Evolutionary conservation across 2,888 invertebrate genomes (phyloP).

Genomic region (Smittia aterrima): DNA sequence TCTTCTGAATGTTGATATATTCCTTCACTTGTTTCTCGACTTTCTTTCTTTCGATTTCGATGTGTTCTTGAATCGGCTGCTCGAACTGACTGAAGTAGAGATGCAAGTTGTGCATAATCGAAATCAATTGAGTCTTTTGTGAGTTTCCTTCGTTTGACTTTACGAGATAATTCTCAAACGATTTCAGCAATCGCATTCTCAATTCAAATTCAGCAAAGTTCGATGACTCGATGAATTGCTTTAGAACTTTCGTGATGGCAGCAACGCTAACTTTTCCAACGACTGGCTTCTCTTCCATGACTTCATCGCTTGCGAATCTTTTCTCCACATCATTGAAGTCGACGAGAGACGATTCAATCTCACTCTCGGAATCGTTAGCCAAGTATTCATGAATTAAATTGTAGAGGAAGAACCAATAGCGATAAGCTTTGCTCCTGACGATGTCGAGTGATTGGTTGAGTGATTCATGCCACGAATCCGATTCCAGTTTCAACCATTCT

Average conservation of each 20-base stretch:
- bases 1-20: constrained; percentile 91
- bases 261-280: constrained; percentile 46
- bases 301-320: constrained; percentile 48
- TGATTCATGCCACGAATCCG: constrained; percentile 83
- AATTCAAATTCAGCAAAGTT: constrained; percentile 79
- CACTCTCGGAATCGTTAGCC: constrained; percentile 46
- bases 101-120: constrained; percentile 76
- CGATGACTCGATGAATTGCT: constrained; percentile 80
- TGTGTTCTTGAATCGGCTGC: constrained; percentile 61
- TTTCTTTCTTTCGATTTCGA: constrained; percentile 69
- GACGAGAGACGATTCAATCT: constrained; percentile 45
- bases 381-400: constrained; percentile 66
- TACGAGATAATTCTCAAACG: constrained; percentile 74
- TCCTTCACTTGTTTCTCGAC: constrained; percentile 91
- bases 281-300: constrained; percentile 45
- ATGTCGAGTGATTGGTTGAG: constrained; percentile 68
- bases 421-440: constrained; percentile 66
- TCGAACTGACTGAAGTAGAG: constrained; percentile 81
- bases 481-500: constrained; percentile 86
- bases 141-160: constrained; percentile 34
- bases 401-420: constrained; percentile 91
- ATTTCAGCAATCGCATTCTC: constrained; percentile 72
- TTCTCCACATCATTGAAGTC: constrained; percentile 48
- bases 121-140: constrained; percentile 56
- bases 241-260: constrained; percentile 60